These are phyloP conservation scores for Baryphthengus martii DNA, from an alignment of 2,113 vertebrate species.

Conservation along the genomic window DNA sequence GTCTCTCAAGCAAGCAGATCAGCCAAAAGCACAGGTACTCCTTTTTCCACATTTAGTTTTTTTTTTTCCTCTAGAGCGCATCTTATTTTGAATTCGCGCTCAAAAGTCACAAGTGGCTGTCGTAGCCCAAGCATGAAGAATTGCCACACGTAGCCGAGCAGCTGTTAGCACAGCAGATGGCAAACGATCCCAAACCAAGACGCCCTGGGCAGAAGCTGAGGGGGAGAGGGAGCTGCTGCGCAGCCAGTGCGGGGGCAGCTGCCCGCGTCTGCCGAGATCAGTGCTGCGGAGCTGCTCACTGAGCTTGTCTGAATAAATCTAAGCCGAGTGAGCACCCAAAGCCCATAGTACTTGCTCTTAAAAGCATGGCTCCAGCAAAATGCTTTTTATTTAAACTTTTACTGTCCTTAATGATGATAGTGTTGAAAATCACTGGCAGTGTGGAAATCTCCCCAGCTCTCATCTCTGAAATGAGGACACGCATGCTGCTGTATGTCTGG, in stretches of 20 bases:
- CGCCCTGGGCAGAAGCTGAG: neutral
- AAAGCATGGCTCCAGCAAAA: neutral
- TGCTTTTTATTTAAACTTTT: neutral
- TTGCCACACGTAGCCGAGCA: neutral
- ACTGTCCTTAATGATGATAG: rapidly evolving
- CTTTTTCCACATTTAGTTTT: neutral
- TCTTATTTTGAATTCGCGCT: neutral
- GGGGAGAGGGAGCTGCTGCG: neutral
- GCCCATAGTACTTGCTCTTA: neutral
- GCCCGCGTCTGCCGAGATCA: neutral
- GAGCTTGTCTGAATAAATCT: neutral
- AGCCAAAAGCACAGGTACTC: slow-evolving; percentile 92
- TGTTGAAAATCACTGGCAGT: neutral
- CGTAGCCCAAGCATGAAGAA: neutral
- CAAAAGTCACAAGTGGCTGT: neutral
- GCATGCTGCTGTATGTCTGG: neutral
- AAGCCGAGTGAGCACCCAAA: neutral
- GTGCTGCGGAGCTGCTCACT: neutral
- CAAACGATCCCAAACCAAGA: neutral
- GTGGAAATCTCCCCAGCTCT: neutral
- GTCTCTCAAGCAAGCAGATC: slow-evolving; percentile 87
- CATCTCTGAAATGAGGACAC: neutral
- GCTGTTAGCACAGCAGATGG: slow-evolving; percentile 20
- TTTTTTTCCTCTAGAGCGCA: neutral
- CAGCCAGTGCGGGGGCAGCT: neutral